phyloP scores from a whole-genome alignment of 2,888 invertebrate genomes.

The Drosophila greeni region DNA sequence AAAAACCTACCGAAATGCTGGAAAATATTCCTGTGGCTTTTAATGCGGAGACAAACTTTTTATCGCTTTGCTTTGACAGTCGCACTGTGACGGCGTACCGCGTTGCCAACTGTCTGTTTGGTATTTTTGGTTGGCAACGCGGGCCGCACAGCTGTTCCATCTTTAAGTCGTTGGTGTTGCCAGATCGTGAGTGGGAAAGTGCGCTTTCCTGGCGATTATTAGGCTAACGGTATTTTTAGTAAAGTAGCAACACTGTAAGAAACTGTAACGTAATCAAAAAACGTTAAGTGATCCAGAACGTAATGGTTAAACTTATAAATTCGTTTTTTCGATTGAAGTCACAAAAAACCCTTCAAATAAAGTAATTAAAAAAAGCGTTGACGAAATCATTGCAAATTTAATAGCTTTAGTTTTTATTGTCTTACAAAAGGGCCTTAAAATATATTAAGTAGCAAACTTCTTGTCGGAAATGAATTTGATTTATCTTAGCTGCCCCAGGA shows the following conservation, averaged over 20 bases:
- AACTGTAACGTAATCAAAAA: too few species aligned
- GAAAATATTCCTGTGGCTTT: slow-evolving; percentile 68
- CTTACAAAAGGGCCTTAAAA: neutral
- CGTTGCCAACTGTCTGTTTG: slow-evolving; percentile 54
- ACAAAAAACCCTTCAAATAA: too few species aligned
- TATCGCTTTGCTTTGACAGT: slow-evolving; percentile 63
- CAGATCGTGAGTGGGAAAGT: neutral
- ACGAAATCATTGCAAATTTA: neutral
- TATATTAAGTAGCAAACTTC: neutral
- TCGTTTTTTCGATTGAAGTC: too few species aligned
- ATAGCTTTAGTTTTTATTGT: slow-evolving; percentile 2
- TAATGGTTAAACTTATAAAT: too few species aligned
- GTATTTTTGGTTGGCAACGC: slow-evolving; percentile 1
- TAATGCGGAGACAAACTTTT: slow-evolving; percentile 70
- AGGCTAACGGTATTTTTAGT: neutral
- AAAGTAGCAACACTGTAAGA: too few species aligned
- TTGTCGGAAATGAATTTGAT: neutral
- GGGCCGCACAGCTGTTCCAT: neutral
- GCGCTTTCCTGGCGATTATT: neutral
- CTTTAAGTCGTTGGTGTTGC: neutral
- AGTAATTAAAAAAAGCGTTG: neutral
- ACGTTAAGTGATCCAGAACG: too few species aligned
- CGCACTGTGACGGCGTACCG: slow-evolving; percentile 52
- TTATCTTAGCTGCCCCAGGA: slow-evolving; percentile 3
- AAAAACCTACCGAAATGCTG: slow-evolving; percentile 65